phyloP scores from a whole-genome alignment of 2,797 vertebrate species.

The Enoplosus armatus region DNA sequence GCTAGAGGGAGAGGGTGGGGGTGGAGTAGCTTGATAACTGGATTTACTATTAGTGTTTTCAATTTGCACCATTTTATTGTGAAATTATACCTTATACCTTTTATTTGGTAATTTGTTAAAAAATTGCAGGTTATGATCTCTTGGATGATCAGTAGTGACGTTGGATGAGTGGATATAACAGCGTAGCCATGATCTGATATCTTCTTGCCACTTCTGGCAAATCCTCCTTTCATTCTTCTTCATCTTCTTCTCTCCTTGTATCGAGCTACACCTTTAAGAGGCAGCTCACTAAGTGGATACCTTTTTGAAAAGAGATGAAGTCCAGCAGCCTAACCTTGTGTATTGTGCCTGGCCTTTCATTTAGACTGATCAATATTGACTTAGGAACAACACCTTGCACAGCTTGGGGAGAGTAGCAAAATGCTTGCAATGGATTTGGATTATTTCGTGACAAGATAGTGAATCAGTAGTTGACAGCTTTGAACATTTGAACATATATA shows the following conservation, averaged over 20 bases:
- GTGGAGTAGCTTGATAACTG: neutral
- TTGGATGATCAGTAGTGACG: neutral
- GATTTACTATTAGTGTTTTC: neutral
- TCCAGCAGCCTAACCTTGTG: conserved; percentile 27
- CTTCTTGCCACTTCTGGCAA: neutral
- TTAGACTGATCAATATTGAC: conserved; percentile 72
- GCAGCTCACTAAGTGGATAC: conserved; percentile 42
- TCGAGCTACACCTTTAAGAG: conserved; percentile 31
- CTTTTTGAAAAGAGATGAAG: conserved; percentile 55
- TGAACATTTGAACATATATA: conserved; percentile 39
- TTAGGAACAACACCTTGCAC: conserved; percentile 49
- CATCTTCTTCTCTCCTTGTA: neutral
- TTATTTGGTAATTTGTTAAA: neutral
- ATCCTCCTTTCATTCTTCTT: no score
- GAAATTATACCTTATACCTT: neutral
- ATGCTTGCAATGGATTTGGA: conserved; percentile 48
- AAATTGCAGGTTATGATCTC: neutral
- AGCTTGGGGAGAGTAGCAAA: conserved; percentile 24
- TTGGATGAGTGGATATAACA: neutral
- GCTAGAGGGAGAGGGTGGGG: neutral
- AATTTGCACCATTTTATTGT: neutral
- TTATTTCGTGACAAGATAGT: conserved; percentile 55
- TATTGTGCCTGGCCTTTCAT: conserved; percentile 57
- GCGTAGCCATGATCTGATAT: neutral
- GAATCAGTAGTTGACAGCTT: conserved; percentile 63